Conservation (phyloP, 2,888 invertebrate species). For the Amblyjoppa fuscipennis region DNA sequence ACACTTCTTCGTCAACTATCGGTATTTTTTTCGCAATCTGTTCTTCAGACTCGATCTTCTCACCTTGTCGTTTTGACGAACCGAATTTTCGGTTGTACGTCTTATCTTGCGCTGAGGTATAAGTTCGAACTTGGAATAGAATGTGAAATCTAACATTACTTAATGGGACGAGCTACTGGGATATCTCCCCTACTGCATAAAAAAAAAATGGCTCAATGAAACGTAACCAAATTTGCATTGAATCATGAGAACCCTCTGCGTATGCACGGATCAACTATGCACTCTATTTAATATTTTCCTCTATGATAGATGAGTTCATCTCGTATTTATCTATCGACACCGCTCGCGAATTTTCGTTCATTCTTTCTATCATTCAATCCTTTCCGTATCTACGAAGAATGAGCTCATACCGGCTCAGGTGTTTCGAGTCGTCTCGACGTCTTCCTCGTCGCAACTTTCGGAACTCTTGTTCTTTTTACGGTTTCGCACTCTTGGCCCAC, state of each 20-base stretch:
- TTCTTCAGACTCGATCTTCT: neutral
- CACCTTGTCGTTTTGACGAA: neutral
- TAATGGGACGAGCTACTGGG: too few species aligned
- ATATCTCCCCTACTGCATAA: too few species aligned
- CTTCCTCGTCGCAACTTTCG: conserved; percentile 68
- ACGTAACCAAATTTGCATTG: too few species aligned
- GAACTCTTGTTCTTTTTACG: conserved; percentile 76
- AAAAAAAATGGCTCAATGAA: too few species aligned
- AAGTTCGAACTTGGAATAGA: too few species aligned
- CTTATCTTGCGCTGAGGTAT: too few species aligned
- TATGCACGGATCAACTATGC: too few species aligned
- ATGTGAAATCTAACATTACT: too few species aligned
- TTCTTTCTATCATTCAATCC: conserved; percentile 56
- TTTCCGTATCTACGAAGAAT: conserved; percentile 9
- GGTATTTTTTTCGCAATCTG: neutral
- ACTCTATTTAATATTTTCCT: too few species aligned
- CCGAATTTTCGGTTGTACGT: neutral
- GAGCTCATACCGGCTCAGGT: conserved; percentile 32
- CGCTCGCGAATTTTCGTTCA: conserved; percentile 38
- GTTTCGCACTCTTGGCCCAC: conserved; percentile 53
- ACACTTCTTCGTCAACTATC: neutral
- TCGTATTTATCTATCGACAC: too few species aligned
- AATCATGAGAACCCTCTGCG: too few species aligned
- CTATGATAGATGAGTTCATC: too few species aligned
- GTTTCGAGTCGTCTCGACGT: conserved; percentile 44